A percentile compares a stretch with the other conserved stretches of the same genome.
Evolutionary conservation across 1,140 invertebrate genomes (phyloP).

Genomic region (Heliconius eleuchia): DNA sequence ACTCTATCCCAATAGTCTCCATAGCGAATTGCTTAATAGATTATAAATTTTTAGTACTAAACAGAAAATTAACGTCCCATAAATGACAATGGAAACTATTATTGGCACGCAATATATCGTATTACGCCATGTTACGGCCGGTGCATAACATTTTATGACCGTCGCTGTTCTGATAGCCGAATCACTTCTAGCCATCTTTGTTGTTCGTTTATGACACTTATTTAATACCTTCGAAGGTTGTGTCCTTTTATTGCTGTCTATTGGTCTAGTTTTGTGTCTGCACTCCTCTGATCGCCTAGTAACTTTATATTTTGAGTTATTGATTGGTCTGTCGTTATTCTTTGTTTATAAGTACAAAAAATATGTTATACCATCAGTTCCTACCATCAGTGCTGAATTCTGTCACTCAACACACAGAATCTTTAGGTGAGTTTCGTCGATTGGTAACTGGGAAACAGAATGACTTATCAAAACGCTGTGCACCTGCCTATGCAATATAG

Average conservation of each 20-base stretch:
- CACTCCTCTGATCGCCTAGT: neutral
- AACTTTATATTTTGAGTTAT: neutral
- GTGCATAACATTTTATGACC: slow-evolving; percentile 54
- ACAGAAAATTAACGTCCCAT: neutral
- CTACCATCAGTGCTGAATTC: no score
- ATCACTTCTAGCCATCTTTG: slow-evolving; percentile 48
- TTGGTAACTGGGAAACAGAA: no score
- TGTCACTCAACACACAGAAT: no score
- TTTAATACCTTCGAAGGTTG: slow-evolving; percentile 41
- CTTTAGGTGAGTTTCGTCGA: no score
- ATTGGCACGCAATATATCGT: slow-evolving; percentile 53
- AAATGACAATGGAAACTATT: slow-evolving; percentile 34
- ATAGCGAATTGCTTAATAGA: neutral
- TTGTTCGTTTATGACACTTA: slow-evolving; percentile 43
- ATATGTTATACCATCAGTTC: no score
- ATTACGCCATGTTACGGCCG: slow-evolving; percentile 51
- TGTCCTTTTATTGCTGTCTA: neutral
- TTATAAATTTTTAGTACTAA: slow-evolving; percentile 1
- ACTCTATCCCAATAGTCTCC: neutral
- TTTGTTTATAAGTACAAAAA: no score
- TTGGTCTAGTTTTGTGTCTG: neutral
- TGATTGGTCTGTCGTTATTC: neutral
- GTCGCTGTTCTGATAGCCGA: slow-evolving; percentile 45
- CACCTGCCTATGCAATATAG: no score
- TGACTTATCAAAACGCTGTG: no score